These are phyloP conservation scores for Lepisosteus osseus DNA, from an alignment of 2,113 vertebrate genomes.

Conservation along the genomic window DNA sequence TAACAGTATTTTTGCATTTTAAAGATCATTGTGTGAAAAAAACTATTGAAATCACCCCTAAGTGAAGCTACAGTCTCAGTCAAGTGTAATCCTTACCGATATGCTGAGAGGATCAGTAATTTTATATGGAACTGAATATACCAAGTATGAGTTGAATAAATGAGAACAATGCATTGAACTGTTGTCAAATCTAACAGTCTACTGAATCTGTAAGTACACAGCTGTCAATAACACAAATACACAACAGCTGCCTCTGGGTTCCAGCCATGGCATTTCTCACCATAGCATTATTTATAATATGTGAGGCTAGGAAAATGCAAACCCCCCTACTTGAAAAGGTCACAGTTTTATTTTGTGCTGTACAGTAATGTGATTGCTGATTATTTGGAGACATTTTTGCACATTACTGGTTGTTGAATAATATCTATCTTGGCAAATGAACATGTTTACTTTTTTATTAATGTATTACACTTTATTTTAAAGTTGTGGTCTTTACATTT, in stretches of 20 bases:
- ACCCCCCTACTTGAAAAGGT: constrained; percentile 21
- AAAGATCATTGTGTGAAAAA: no score
- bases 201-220: constrained; percentile 43
- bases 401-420: no score
- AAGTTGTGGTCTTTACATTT: no score
- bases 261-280: constrained; percentile 39
- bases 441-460: no score
- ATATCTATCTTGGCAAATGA: no score
- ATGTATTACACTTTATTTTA: no score
- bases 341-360: constrained; percentile 26
- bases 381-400: no score
- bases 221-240: constrained; percentile 56
- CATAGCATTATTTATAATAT: constrained; percentile 28
- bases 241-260: constrained; percentile 45
- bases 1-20: not conserved
- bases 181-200: constrained; percentile 49
- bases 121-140: constrained; percentile 20
- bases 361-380: no score
- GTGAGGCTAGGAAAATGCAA: constrained; percentile 27
- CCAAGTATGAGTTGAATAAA: constrained; percentile 27
- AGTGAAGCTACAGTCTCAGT: constrained; percentile 6
- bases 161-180: constrained; percentile 27
- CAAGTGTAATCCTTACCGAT: constrained; percentile 26
- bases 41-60: not conserved
- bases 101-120: constrained; percentile 15